phyloP scores from a whole-genome alignment of 2,888 invertebrate species.

The Nomada ruficornis region DNA sequence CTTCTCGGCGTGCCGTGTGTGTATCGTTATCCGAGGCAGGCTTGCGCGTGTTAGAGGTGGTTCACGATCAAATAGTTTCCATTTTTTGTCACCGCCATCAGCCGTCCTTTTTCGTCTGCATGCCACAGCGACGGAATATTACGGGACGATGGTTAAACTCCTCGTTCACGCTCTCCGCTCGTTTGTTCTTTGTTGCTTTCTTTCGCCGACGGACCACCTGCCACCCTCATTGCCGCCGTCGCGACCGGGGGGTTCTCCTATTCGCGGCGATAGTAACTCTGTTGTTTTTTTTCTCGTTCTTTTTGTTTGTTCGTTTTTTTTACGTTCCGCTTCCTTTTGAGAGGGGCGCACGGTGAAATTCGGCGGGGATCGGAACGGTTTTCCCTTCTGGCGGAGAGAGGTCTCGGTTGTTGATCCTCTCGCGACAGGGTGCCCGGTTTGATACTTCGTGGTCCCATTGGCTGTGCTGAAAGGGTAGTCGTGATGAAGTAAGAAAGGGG shows the following conservation, averaged over 20 bases:
- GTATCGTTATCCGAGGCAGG: slow-evolving; percentile 53
- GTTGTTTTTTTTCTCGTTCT: slow-evolving; percentile 14
- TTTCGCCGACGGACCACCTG: slow-evolving; percentile 34
- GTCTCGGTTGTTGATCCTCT: no score
- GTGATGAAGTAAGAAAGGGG: no score
- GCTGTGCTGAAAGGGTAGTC: no score
- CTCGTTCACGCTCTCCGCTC: slow-evolving; percentile 67
- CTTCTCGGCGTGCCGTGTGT: slow-evolving; percentile 54
- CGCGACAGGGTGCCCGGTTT: no score
- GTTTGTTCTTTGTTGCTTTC: slow-evolving; percentile 62
- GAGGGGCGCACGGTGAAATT: no score
- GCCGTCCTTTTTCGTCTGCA: slow-evolving; percentile 71
- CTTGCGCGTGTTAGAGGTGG: slow-evolving; percentile 57
- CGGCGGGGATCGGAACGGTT: no score
- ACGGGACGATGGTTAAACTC: slow-evolving; percentile 74
- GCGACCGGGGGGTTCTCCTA: slow-evolving; percentile 43
- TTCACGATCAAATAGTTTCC: slow-evolving; percentile 82
- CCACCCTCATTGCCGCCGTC: neutral
- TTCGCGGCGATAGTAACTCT: slow-evolving; percentile 56
- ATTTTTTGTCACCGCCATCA: slow-evolving; percentile 74
- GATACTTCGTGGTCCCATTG: no score
- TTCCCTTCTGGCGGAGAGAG: no score
- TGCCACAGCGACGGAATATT: slow-evolving; percentile 70
- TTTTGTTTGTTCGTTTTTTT: no score
- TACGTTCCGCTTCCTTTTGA: no score